phyloP scores from a whole-genome alignment of 2,797 vertebrate genomes.

The Chromobotia macracanthus region DNA sequence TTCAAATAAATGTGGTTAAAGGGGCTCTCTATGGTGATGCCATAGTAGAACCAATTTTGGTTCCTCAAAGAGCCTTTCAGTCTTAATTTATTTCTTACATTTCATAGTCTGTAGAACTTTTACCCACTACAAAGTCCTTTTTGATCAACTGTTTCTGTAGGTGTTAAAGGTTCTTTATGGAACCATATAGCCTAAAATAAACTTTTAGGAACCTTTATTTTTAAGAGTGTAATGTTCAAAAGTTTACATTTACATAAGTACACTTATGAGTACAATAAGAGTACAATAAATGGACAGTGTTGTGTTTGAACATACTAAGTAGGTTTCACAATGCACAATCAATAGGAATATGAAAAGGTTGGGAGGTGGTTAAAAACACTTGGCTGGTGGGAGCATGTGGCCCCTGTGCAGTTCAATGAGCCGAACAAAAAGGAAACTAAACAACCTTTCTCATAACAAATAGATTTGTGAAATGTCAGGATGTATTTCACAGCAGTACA shows the following conservation, averaged over 20 bases:
- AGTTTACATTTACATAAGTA: neutral
- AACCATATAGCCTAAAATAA: too few species aligned
- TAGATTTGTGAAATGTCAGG: slow-evolving; percentile 64
- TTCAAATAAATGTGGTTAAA: too few species aligned
- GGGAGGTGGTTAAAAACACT: slow-evolving; percentile 28
- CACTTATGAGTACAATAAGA: too few species aligned
- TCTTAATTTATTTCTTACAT: too few species aligned
- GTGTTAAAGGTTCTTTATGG: too few species aligned
- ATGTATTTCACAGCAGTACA: slow-evolving; percentile 52
- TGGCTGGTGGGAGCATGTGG: slow-evolving; percentile 17
- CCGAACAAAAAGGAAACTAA: slow-evolving; percentile 47
- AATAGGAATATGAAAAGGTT: slow-evolving; percentile 36
- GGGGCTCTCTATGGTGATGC: too few species aligned
- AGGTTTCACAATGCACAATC: slow-evolving; percentile 3
- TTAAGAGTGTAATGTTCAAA: slow-evolving; percentile 3
- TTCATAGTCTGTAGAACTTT: too few species aligned
- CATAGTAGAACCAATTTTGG: too few species aligned
- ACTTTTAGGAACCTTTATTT: too few species aligned
- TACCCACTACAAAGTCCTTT: too few species aligned
- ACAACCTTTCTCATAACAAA: slow-evolving; percentile 57
- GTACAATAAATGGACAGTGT: neutral
- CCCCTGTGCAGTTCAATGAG: slow-evolving; percentile 35
- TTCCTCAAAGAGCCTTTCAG: too few species aligned
- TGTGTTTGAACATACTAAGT: slow-evolving; percentile 16
- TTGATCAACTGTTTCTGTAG: too few species aligned